These are phyloP conservation scores for Cathartes aura DNA, from an alignment of 2,113 vertebrate genomes.

Conservation along the genomic window DNA sequence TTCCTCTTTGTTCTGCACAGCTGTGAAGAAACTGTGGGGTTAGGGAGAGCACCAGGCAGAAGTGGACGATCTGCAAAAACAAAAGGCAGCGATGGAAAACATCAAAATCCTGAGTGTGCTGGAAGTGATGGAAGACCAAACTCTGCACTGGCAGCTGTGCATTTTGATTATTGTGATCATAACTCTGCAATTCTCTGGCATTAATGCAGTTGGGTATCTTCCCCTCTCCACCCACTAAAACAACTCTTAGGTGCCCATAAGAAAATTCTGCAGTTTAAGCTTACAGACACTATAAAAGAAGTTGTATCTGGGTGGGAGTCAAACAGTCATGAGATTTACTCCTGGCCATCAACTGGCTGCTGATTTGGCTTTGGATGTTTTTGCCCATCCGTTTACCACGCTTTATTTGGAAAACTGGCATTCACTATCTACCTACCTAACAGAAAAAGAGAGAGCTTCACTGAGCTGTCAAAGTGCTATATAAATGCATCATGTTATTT, in stretches of 20 bases:
- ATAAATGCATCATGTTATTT: not conserved
- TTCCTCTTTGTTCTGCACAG: not conserved
- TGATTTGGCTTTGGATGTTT: not conserved
- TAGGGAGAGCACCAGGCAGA: conserved; percentile 65
- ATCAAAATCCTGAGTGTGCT: conserved; percentile 51
- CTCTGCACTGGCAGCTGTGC: conserved; percentile 68
- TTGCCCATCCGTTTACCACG: not conserved
- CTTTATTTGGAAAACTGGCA: not conserved
- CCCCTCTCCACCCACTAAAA: not conserved
- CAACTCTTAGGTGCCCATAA: not conserved
- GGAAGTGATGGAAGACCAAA: conserved; percentile 58
- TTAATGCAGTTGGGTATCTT: conserved; percentile 53
- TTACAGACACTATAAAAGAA: not conserved
- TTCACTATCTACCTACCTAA: not conserved
- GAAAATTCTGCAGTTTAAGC: not conserved
- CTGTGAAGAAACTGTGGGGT: conserved; percentile 74
- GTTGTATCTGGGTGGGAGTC: not conserved
- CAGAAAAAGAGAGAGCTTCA: not conserved
- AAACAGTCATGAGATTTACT: not conserved
- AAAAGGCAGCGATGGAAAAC: conserved; percentile 29
- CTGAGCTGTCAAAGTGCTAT: not conserved
- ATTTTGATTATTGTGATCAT: conserved; percentile 55
- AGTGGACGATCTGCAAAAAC: conserved; percentile 61
- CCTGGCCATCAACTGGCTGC: not conserved
- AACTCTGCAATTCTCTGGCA: conserved; percentile 68